Evolutionary conservation across 2,797 vertebrate species (phyloP), one percentile per base, ranked within the genome.

Genomic region (Acomys russatus): DNA sequence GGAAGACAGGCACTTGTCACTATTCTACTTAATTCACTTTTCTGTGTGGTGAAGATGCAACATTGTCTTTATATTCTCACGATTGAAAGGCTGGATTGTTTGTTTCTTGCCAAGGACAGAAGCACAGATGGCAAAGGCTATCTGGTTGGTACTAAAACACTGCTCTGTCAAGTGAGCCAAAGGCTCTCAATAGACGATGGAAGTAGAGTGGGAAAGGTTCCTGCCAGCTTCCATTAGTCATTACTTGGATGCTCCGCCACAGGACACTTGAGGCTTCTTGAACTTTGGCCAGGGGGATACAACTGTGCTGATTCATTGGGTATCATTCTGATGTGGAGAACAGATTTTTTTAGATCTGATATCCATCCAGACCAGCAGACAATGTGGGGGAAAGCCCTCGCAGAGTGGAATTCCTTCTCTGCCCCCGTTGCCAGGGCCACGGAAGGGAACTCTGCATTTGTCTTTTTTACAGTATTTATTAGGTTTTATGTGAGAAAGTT

Each of bases 1-100:
- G 30, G 51, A 28, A 30, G 23, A 59, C 70, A 61, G 35, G 25
- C 54, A 30, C 25, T n/a, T 63, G n/a, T 15, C n/a, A 6, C n/a
- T n/a, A 82, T 73, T 56, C 54, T 61, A 59, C 22, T 92, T 56
- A 90, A 73, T 89, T 84, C n/a, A 84, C 20, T 95, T 84, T 93
- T 15, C 44, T 64, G 70, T 68, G 33, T 66, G 59, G 35, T 91
- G 77, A 87, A 86, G 35, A 90, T 76, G 49, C 64, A 51, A 56
- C 11, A 59, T 74, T 93, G 70, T 56, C 44, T 90, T 88, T 85
- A 59, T 61, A 78, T 14, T 74, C 23, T 82, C 23, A 33, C 23
- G 20, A 54, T 73, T 84, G 54, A 83, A 74, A 44, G 61, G 9
- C 68, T 82, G 4, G 3, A 64, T 63, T 90, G 68, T 76, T 59